phyloP scores from a whole-genome alignment of 2,888 invertebrate genomes.

The Ochropleura plecta region DNA sequence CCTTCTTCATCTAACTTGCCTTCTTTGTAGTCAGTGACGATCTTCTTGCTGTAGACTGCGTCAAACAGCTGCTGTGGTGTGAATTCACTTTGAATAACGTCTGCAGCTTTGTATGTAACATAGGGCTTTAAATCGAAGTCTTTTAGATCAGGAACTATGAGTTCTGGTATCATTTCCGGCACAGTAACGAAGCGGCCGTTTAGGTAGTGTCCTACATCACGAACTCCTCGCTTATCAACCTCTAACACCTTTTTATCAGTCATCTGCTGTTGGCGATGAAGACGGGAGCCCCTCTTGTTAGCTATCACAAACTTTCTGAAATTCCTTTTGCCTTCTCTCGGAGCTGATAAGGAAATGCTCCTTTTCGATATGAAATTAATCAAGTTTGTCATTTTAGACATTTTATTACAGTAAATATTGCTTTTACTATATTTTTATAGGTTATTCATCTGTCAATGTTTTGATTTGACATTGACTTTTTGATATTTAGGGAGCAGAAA shows the following conservation, averaged over 20 bases:
- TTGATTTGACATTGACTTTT: slow-evolving; percentile 7
- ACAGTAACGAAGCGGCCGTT: slow-evolving; percentile 91
- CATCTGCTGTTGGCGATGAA: slow-evolving; percentile 91
- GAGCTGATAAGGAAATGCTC: slow-evolving; percentile 80
- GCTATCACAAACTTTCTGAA: slow-evolving; percentile 94
- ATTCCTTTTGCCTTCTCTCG: slow-evolving; percentile 93
- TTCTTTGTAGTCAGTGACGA: slow-evolving; percentile 93
- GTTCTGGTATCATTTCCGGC: slow-evolving; percentile 97
- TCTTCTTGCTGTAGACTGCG: slow-evolving; percentile 94
- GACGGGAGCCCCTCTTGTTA: slow-evolving; percentile 94
- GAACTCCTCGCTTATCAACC: slow-evolving; percentile 93
- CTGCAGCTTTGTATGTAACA: slow-evolving; percentile 95
- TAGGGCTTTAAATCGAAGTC: slow-evolving; percentile 97
- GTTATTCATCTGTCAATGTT: slow-evolving; percentile 62
- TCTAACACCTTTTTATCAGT: slow-evolving; percentile 92
- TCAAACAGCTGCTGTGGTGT: slow-evolving; percentile 96
- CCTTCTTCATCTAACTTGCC: slow-evolving; percentile 93
- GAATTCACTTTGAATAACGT: slow-evolving; percentile 95
- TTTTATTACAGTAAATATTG: slow-evolving; percentile 63
- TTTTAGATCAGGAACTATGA: slow-evolving; percentile 97
- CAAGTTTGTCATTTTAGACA: slow-evolving; percentile 82
- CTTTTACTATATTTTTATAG: slow-evolving; percentile 49
- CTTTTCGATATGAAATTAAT: slow-evolving; percentile 81
- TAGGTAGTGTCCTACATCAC: slow-evolving; percentile 91
- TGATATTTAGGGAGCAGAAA: neutral